These are phyloP conservation scores for Drosophila melanogaster DNA, from an alignment of 1,140 invertebrate species.

Conservation along the genomic window DNA sequence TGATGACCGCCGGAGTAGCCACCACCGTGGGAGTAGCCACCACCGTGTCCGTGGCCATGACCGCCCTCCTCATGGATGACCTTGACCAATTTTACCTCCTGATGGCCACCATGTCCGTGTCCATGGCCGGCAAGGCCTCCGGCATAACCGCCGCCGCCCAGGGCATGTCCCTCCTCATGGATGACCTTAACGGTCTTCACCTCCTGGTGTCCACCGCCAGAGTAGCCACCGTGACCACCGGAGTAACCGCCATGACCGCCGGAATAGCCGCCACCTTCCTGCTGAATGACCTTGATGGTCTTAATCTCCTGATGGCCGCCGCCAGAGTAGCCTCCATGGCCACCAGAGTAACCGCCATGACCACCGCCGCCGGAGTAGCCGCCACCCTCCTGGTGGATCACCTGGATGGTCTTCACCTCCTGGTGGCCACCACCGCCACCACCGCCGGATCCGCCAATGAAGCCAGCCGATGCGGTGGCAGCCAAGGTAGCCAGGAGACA, in stretches of 20 bases:
- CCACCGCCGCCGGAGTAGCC: slow-evolving; percentile 37
- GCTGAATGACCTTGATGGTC: slow-evolving; percentile 66
- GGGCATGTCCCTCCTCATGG: slow-evolving; percentile 53
- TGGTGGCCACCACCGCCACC: slow-evolving; percentile 50
- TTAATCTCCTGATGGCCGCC: slow-evolving; percentile 65
- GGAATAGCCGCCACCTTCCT: slow-evolving; percentile 51
- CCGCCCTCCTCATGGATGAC: slow-evolving; percentile 57
- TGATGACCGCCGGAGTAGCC: slow-evolving; percentile 30
- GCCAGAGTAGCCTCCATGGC: slow-evolving; percentile 30
- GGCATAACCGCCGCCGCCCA: slow-evolving; percentile 52
- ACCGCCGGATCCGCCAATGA: slow-evolving; percentile 61
- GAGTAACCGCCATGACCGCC: slow-evolving; percentile 34
- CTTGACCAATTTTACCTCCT: slow-evolving; percentile 65
- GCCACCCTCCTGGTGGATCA: slow-evolving; percentile 72
- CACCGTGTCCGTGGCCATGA: slow-evolving; percentile 25
- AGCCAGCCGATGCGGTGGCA: slow-evolving; percentile 73
- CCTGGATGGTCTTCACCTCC: slow-evolving; percentile 75
- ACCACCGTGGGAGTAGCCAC: slow-evolving; percentile 11
- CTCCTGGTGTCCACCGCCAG: slow-evolving; percentile 49
- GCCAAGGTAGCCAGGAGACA: slow-evolving; percentile 72
- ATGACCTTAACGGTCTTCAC: slow-evolving; percentile 71
- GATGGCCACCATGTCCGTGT: slow-evolving; percentile 50
- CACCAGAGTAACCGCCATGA: not conserved
- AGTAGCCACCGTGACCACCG: slow-evolving; percentile 34
- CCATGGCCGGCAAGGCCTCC: slow-evolving; percentile 50